Evolutionary conservation across 2,797 vertebrate species (phyloP).

Genomic region (Cheracebus regulus): DNA sequence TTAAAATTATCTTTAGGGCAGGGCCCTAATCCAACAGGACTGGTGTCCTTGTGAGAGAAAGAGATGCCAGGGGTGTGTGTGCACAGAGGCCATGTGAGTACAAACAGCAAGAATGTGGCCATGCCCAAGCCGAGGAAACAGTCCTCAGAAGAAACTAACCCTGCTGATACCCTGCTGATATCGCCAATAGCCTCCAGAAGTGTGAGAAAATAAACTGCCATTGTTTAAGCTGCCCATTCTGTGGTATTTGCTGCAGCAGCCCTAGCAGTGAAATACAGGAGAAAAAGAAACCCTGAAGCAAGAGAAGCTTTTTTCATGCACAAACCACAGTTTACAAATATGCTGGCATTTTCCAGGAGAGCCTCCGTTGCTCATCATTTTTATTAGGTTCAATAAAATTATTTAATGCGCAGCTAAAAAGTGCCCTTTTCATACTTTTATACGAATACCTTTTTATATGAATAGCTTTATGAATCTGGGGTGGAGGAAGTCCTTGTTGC

Average conservation of each 20-base stretch:
- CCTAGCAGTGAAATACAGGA: too few species aligned
- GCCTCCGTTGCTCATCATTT: background rate
- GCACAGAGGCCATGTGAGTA: accelerated
- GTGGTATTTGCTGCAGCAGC: background rate
- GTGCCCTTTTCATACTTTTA: background rate
- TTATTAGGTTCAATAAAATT: background rate
- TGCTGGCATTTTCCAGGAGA: background rate
- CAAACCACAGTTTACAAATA: background rate
- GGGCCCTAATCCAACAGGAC: background rate
- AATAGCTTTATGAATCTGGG: background rate
- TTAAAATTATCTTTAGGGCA: background rate
- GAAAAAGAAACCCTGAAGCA: background rate
- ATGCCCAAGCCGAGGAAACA: background rate
- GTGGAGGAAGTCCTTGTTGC: background rate
- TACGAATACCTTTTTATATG: background rate
- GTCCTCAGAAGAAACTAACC: background rate
- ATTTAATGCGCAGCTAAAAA: background rate
- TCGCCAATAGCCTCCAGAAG: background rate
- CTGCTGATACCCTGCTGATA: background rate
- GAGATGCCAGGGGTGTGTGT: background rate
- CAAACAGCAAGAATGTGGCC: background rate
- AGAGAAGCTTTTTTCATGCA: background rate
- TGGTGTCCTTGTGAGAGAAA: background rate
- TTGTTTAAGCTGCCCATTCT: background rate
- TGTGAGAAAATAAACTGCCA: background rate